Conservation (phyloP, 2,113 vertebrate genomes). For the Lichenostomus cassidix region DNA sequence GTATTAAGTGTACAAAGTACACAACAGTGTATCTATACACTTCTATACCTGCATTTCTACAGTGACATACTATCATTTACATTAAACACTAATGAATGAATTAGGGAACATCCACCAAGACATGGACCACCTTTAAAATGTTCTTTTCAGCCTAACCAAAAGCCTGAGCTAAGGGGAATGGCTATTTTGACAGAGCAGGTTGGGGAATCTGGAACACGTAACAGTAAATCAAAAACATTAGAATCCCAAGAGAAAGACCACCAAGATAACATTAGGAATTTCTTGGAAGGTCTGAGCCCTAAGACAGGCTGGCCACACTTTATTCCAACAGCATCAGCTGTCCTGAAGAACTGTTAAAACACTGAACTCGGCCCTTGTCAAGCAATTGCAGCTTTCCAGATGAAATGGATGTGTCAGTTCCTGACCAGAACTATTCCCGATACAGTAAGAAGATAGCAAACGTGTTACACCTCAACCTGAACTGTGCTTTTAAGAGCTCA, state of each 20-base stretch:
- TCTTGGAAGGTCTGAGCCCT: neutral
- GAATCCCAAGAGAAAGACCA: neutral
- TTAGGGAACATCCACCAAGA: neutral
- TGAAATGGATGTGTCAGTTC: neutral
- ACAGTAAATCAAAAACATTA: neutral
- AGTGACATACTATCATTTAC: neutral
- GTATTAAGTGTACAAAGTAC: neutral
- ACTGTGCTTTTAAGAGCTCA: neutral
- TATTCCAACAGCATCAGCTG: neutral
- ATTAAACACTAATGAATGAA: neutral
- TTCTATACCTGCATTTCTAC: neutral
- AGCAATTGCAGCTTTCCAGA: neutral
- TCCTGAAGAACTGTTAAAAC: neutral
- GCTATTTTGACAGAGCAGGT: neutral
- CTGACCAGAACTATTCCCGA: neutral
- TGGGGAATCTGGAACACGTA: accelerated
- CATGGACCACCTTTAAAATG: neutral
- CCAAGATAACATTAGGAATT: neutral
- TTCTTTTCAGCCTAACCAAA: neutral
- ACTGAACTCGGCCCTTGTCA: neutral
- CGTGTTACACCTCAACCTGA: neutral
- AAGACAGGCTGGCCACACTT: neutral
- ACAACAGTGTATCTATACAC: neutral
- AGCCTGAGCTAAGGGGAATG: neutral
- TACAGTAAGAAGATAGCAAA: accelerated